phyloP scores from a whole-genome alignment of 1,140 invertebrate species.

The Calephelis virginiensis region DNA sequence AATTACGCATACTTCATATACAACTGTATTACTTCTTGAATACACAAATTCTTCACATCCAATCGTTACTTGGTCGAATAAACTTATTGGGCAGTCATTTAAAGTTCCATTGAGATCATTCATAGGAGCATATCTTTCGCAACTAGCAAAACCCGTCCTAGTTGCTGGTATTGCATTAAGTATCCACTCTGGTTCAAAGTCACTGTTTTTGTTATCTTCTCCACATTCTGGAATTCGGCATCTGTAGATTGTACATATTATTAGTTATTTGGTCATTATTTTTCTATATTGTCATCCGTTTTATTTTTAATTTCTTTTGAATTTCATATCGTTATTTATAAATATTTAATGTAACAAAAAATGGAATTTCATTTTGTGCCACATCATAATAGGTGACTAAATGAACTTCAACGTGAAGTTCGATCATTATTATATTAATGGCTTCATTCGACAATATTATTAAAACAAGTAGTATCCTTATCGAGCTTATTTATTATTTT shows the following conservation, averaged over 20 bases:
- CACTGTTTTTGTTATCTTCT: slow-evolving; percentile 29
- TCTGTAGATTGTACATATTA: neutral
- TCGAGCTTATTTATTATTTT: too few species aligned
- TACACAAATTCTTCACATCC: slow-evolving; percentile 59
- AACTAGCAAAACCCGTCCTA: slow-evolving; percentile 37
- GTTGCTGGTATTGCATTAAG: slow-evolving; percentile 42
- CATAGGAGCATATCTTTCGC: slow-evolving; percentile 40
- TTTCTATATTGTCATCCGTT: too few species aligned
- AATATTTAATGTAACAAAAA: too few species aligned
- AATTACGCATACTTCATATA: slow-evolving; percentile 58
- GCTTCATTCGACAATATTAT: too few species aligned
- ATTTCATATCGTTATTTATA: too few species aligned
- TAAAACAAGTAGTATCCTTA: too few species aligned
- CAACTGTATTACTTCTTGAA: slow-evolving; percentile 56
- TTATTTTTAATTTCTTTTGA: too few species aligned
- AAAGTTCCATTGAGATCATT: slow-evolving; percentile 35
- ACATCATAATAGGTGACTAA: too few species aligned
- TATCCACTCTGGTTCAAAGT: slow-evolving; percentile 44
- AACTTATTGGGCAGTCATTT: slow-evolving; percentile 42
- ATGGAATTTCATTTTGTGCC: too few species aligned
- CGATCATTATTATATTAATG: too few species aligned
- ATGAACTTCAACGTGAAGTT: too few species aligned
- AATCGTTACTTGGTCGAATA: slow-evolving; percentile 42
- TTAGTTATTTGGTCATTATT: too few species aligned
- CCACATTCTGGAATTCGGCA: slow-evolving; percentile 50